Evolutionary conservation across 1,140 invertebrate species (phyloP).

Genomic region (Drosophila paulistorum): DNA sequence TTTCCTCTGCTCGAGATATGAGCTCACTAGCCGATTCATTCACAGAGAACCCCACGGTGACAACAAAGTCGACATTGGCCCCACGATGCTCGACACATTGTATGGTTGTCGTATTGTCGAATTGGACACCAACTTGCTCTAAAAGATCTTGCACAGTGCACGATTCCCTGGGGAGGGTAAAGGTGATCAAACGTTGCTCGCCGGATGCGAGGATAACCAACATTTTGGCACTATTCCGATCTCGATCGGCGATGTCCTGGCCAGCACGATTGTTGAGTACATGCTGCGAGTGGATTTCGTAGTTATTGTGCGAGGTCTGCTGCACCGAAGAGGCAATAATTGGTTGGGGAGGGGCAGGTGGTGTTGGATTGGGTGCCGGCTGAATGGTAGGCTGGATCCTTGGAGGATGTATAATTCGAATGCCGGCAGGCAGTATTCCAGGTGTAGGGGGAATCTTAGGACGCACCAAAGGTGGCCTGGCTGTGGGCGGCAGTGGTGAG

Average conservation of each 20-base stretch:
- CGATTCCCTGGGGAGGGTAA: conserved; percentile 90
- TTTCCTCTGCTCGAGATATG: conserved; percentile 78
- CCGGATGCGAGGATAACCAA: conserved; percentile 88
- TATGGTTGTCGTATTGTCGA: conserved; percentile 86
- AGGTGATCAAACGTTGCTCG: conserved; percentile 90
- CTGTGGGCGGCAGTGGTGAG: conserved; percentile 32
- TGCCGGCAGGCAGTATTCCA: conserved; percentile 22
- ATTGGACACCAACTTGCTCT: conserved; percentile 88
- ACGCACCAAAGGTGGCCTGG: conserved; percentile 41
- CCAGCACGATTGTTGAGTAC: conserved; percentile 74
- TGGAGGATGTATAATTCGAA: conserved; percentile 46
- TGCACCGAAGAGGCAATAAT: conserved; percentile 60
- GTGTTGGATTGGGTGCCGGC: conserved; percentile 2
- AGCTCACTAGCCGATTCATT: conserved; percentile 78
- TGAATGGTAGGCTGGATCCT: conserved; percentile 17
- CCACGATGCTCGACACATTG: conserved; percentile 88
- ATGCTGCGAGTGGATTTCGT: conserved; percentile 80
- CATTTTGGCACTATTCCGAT: conserved; percentile 88
- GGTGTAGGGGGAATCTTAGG: conserved; percentile 38
- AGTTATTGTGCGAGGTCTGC: conserved; percentile 78
- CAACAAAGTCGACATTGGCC: conserved; percentile 90
- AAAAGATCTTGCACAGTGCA: conserved; percentile 91
- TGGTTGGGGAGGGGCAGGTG: conserved; percentile 5
- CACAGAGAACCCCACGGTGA: conserved; percentile 85
- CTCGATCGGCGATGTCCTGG: conserved; percentile 70